Conservation (phyloP, 2,113 vertebrate genomes). For the Cyanoramphus novaezelandiae region DNA sequence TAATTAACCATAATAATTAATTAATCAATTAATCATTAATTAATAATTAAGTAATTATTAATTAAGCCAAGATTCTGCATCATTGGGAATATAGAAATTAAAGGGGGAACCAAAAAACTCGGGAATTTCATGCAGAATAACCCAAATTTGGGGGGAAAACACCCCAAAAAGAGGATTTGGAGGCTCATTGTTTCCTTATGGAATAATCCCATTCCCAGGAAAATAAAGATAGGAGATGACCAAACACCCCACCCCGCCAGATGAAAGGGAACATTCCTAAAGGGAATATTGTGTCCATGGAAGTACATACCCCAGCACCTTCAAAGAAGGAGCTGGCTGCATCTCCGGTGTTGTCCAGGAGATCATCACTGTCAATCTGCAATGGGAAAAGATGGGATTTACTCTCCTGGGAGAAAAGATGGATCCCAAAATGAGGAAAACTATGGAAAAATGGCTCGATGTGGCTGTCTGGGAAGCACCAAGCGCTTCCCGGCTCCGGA, state of each 20-base stretch:
- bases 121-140: neutral
- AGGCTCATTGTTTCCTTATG: neutral
- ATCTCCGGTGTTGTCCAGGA: neutral
- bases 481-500: neutral
- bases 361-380: neutral
- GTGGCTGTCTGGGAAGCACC: neutral
- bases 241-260: neutral
- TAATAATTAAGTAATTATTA: neutral
- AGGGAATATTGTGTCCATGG: neutral
- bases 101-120: neutral
- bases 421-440: neutral
- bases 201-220: neutral
- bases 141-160: neutral
- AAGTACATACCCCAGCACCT: neutral
- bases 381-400: neutral
- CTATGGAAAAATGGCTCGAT: neutral
- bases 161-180: neutral
- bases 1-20: too few relatives aligned
- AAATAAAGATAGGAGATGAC: neutral
- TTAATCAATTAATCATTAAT: neutral
- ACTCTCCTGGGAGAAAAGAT: neutral
- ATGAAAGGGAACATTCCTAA: neutral
- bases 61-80: neutral
- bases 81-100: neutral
- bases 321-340: neutral